phyloP scores from a whole-genome alignment of 2,797 vertebrate species.

The Falco biarmicus region DNA sequence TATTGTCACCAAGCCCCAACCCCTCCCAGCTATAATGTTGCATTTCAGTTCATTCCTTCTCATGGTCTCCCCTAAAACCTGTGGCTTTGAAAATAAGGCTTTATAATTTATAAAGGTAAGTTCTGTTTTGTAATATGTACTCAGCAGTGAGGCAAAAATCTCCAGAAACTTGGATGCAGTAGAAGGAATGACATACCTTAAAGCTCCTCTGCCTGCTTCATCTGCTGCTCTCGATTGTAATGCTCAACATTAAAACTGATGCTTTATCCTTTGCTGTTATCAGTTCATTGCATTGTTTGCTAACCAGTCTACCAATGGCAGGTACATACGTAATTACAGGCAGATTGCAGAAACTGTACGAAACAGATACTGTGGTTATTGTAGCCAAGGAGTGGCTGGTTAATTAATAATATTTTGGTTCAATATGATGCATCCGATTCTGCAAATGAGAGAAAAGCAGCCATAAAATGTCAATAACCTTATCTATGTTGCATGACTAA shows the following conservation, averaged over 20 bases:
- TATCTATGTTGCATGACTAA: not conserved
- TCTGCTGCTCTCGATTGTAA: not conserved
- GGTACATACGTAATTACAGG: not conserved
- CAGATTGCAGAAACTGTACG: conserved; percentile 14
- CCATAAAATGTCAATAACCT: not conserved
- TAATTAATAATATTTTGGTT: conserved; percentile 63
- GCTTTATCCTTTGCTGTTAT: conserved; percentile 69
- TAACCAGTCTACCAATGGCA: conserved; percentile 40
- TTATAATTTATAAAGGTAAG: not conserved
- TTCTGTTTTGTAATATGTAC: accelerated
- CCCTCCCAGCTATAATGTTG: not conserved
- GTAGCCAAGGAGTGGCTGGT: not conserved
- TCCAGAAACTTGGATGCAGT: not conserved
- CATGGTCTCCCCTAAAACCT: not conserved
- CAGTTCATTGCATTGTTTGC: conserved; percentile 49
- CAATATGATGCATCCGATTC: not conserved
- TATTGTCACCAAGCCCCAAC: not conserved
- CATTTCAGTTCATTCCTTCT: not conserved
- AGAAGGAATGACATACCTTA: conserved; percentile 61
- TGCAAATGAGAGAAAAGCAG: not conserved
- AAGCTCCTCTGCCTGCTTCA: not conserved
- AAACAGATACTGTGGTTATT: not conserved
- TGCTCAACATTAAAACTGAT: not conserved
- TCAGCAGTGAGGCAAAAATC: not conserved
- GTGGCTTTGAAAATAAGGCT: not conserved